phyloP scores from a whole-genome alignment of 2,797 vertebrate genomes.

The Eupleurogrammus muticus region DNA sequence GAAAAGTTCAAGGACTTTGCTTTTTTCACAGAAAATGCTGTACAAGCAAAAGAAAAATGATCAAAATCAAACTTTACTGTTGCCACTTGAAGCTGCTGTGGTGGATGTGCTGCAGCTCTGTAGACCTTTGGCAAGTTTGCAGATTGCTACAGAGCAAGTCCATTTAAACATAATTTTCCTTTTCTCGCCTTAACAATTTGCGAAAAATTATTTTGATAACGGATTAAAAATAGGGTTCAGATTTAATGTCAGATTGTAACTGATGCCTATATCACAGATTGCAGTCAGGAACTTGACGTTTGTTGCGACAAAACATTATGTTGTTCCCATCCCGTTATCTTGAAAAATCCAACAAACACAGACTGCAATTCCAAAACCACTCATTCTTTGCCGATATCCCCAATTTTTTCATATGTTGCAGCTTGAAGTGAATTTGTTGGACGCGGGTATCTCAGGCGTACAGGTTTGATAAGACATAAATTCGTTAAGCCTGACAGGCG shows the following conservation, averaged over 20 bases:
- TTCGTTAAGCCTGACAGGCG: constrained; percentile 82
- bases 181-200: no score
- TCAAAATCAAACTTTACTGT: no score
- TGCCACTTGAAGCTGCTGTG: no score
- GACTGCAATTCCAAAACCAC: constrained; percentile 25
- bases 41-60: no score
- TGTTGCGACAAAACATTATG: not conserved
- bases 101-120: no score
- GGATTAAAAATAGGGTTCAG: constrained; percentile 21
- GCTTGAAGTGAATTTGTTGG: constrained; percentile 51
- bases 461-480: constrained; percentile 78
- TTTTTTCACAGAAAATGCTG: no score
- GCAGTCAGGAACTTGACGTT: constrained; percentile 20
- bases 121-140: no score
- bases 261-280: constrained; percentile 3
- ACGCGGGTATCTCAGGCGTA: constrained; percentile 54
- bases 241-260: constrained; percentile 22
- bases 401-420: constrained; percentile 57
- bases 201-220: no score
- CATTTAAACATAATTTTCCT: no score
- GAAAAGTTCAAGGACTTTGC: no score
- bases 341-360: constrained; percentile 45
- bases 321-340: constrained; percentile 49
- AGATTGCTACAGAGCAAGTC: no score
- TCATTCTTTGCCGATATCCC: constrained; percentile 43